Base-by-base conservation (phyloP, 2,888 invertebrate species). In the Hypolimnas misippus region DNA sequence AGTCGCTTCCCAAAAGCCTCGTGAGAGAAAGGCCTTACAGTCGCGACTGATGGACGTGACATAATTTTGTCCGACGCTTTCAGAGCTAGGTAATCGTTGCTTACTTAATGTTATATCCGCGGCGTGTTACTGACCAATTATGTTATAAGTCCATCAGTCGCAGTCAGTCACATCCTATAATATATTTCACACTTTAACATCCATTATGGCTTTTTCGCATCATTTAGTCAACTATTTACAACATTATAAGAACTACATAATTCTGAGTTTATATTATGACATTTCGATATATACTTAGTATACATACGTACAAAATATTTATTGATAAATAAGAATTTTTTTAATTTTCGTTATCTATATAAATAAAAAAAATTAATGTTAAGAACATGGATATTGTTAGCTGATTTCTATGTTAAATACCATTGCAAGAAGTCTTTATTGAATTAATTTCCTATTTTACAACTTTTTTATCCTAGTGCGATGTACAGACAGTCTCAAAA, bases 161-260 rank as follows among this genome's bases (percentile, higher is more conserved):
- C 25, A 25, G 25, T 25, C 2, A 25, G 25, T 25, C 25, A 5
- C 5, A 5, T 3, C 25, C 25, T 2, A 25, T 5, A 25, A 25
- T 5, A 25, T 25, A 5, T 25, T 25, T 5, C 25, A 25, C 5
- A 5, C 25, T 2, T 50, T 50, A 51, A 25, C 38, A 16, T 40
- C 42, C 44, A 29, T 33, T 59, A 59, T 59, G 58, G 58, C 52
- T 10, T 31, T 33, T 31, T 14, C 38, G 40, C 17, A 50, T 52
- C 14, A 29, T 21, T 14, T 57, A 57, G 6, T 50, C 31, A 33
- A 35, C 6, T 57, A 57, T 57, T 57, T 57, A 57, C 57, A 57
- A 29, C 25, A 38, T n/a, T n/a, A 19, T 46, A 17, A 40, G 14
- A 19, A 21, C 19, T 46, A 46, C 19, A n/a, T 14, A 14, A 40